These are phyloP conservation scores for Lycia hirtaria DNA, from an alignment of 2,888 invertebrate species.

Conservation along the genomic window DNA sequence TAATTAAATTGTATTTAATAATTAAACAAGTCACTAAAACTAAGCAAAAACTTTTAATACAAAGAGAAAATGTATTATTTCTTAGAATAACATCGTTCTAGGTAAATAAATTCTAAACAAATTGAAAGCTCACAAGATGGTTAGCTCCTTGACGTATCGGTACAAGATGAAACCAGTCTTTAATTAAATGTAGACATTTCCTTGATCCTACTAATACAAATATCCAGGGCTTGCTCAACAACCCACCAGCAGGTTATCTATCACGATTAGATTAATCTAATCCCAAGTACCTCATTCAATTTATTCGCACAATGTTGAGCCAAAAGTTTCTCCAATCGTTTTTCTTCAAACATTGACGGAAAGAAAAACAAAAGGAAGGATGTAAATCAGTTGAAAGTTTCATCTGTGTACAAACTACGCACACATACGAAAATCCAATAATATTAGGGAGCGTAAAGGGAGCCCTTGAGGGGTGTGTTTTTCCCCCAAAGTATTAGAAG, in stretches of 20 bases:
- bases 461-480: conserved; percentile 71
- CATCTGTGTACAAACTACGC: conserved; percentile 53
- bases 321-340: conserved; percentile 27
- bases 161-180: conserved; percentile 1
- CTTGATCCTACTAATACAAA: conserved; percentile 4
- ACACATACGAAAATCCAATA: conserved; percentile 79
- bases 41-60: too few relatives aligned
- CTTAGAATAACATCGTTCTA: background rate
- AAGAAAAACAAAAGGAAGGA: conserved; percentile 48
- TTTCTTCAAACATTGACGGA: conserved; percentile 32
- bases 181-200: conserved; percentile 14
- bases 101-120: background rate
- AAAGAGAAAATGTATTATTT: background rate
- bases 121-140: conserved; percentile 33
- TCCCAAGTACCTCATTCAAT: conserved; percentile 19
- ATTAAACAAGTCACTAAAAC: too few relatives aligned
- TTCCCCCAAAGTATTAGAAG: conserved; percentile 74
- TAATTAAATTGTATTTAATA: too few relatives aligned
- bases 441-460: conserved; percentile 66
- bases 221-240: background rate
- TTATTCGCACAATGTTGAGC: conserved; percentile 12
- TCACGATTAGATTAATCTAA: conserved; percentile 4
- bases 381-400: conserved; percentile 74
- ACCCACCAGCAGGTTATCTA: background rate
- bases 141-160: conserved; percentile 24